phyloP scores from a whole-genome alignment of 2,888 invertebrate genomes.

The Stenotaenia linearis region DNA sequence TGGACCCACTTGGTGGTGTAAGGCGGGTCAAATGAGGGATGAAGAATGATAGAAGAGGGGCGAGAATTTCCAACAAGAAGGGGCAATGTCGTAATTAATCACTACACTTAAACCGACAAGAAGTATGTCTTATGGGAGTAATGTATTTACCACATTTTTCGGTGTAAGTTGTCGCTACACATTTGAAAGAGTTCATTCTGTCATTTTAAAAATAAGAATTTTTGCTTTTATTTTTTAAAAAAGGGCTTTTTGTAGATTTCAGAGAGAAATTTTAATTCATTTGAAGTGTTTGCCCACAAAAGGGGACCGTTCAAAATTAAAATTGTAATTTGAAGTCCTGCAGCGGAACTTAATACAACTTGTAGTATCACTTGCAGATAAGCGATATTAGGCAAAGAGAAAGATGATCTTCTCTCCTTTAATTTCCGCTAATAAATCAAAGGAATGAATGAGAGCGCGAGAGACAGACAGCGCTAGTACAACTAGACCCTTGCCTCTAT shows the following conservation, averaged over 20 bases:
- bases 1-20: conserved; percentile 3
- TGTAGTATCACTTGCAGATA: background rate
- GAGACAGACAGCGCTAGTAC: background rate
- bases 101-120: background rate
- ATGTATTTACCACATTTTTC: conserved; percentile 4
- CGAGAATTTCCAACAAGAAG: background rate
- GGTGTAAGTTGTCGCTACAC: background rate
- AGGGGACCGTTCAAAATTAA: background rate
- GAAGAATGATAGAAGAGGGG: background rate
- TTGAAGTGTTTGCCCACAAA: no score
- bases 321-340: background rate
- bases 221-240: no score
- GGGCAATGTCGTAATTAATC: conserved; percentile 17
- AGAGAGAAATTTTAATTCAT: no score
- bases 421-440: conserved; percentile 14
- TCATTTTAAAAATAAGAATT: no score
- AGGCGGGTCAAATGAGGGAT: conserved; percentile 23
- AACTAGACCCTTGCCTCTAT: background rate
- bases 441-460: background rate
- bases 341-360: background rate
- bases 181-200: no score
- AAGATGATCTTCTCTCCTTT: background rate
- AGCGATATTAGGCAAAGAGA: background rate
- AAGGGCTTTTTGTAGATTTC: no score
- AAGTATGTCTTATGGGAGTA: background rate